These are phyloP conservation scores for Phytoseiulus persimilis DNA, from an alignment of 2,888 invertebrate genomes.

Conservation along the genomic window DNA sequence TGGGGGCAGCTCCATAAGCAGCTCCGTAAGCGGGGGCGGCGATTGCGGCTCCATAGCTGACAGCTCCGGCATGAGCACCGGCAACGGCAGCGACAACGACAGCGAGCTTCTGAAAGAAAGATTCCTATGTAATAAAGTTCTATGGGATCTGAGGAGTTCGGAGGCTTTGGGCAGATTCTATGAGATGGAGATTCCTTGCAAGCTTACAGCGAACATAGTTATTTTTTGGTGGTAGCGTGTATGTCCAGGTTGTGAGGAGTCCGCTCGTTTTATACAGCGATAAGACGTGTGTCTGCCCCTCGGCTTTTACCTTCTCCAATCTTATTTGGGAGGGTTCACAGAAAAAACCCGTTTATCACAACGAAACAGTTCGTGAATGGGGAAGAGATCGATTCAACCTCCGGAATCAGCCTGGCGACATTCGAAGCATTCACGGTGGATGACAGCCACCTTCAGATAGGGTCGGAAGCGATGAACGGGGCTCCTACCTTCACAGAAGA, in stretches of 20 bases:
- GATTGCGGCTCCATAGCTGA: not conserved
- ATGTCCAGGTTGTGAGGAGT: not conserved
- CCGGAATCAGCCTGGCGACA: not conserved
- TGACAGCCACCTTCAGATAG: no score
- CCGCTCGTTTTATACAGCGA: not conserved
- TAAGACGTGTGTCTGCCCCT: not conserved
- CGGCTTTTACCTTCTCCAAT: not conserved
- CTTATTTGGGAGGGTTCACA: not conserved
- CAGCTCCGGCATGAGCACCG: no score
- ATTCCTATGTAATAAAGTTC: not conserved
- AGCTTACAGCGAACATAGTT: not conserved
- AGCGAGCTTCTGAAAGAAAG: slow-evolving; percentile 20
- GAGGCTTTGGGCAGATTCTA: not conserved
- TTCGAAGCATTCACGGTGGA: no score
- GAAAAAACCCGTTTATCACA: not conserved
- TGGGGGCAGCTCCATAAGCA: slow-evolving; percentile 1
- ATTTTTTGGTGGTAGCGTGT: not conserved
- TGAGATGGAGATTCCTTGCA: not conserved
- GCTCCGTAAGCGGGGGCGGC: slow-evolving; percentile 12
- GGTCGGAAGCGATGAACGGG: no score
- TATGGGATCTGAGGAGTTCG: not conserved
- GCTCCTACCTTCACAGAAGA: no score
- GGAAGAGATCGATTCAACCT: not conserved
- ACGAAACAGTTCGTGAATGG: not conserved
- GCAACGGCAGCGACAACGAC: slow-evolving; percentile 17